Evolutionary conservation across 2,797 vertebrate species (phyloP).

Genomic region (Lithobates pipiens): DNA sequence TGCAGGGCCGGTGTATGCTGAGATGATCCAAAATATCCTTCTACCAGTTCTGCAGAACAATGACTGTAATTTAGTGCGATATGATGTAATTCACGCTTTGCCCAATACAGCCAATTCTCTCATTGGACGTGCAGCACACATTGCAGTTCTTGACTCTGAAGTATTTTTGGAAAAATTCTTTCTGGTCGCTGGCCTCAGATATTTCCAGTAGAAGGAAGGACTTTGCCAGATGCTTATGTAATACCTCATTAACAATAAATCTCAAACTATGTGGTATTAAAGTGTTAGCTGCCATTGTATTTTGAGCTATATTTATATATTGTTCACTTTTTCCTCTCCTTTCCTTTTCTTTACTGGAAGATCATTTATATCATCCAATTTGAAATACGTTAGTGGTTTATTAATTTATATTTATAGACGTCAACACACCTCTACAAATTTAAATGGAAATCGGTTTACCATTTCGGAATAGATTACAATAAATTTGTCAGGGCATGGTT

Average conservation of each 20-base stretch:
- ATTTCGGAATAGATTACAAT: not conserved
- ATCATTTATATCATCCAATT: conserved; percentile 82
- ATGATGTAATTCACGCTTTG: conserved; percentile 95
- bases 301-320: conserved; percentile 87
- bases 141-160: conserved; percentile 98
- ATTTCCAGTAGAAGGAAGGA: conserved; percentile 89
- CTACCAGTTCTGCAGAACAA: conserved; percentile 94
- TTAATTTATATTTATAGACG: conserved; percentile 64
- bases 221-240: conserved; percentile 78
- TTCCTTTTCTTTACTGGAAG: conserved; percentile 69
- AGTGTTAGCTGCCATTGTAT: conserved; percentile 79
- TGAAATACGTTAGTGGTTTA: conserved; percentile 66
- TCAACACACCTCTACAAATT: not conserved
- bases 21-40: conserved; percentile 99
- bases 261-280: conserved; percentile 80
- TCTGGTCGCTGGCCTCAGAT: conserved; percentile 95
- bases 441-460: conserved; percentile 29
- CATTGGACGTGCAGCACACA: conserved; percentile 96
- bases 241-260: conserved; percentile 92
- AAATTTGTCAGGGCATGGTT: not conserved
- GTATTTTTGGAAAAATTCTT: conserved; percentile 99
- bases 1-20: conserved; percentile 94
- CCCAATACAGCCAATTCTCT: conserved; percentile 98
- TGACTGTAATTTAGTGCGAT: conserved; percentile 95
- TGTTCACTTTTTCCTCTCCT: conserved; percentile 65